phyloP scores from a whole-genome alignment of 2,888 invertebrate species.

The Dicranocentrus wangi region DNA sequence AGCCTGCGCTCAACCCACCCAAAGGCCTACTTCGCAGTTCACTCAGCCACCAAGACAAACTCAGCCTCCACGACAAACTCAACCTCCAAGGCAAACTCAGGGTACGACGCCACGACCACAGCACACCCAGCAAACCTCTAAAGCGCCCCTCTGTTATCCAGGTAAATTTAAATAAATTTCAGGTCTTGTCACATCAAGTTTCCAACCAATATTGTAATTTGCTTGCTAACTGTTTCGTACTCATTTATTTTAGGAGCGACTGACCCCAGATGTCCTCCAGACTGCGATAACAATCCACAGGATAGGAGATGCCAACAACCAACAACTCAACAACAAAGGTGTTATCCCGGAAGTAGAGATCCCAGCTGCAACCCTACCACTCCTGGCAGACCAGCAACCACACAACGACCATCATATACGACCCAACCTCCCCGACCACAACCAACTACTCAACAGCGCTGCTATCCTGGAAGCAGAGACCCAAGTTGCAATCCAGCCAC shows the following conservation, averaged over 20 bases:
- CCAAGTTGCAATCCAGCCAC: conserved; percentile 22
- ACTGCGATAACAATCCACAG: conserved; percentile 15
- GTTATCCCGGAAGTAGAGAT: neutral
- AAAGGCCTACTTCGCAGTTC: conserved; percentile 17
- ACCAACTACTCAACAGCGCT: conserved; percentile 50
- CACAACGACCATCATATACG: too few species aligned
- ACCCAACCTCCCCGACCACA: conserved; percentile 63
- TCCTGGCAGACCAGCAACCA: conserved; percentile 11
- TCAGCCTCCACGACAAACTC: too few species aligned
- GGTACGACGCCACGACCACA: conserved; percentile 35
- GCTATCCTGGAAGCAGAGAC: conserved; percentile 27
- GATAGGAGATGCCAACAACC: conserved; percentile 14
- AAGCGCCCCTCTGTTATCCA: neutral
- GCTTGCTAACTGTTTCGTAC: neutral
- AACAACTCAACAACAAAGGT: neutral
- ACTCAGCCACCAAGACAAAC: conserved; percentile 69
- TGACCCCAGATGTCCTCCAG: conserved; percentile 38
- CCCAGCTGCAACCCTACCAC: neutral
- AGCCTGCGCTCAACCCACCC: conserved; percentile 26
- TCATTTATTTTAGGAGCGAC: neutral
- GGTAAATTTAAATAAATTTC: neutral
- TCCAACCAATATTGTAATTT: too few species aligned
- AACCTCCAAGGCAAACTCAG: conserved; percentile 1
- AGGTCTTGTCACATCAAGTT: too few species aligned
- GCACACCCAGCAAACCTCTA: neutral